A percentile compares a stretch with the other conserved stretches of the same genome.
Evolutionary conservation across 2,888 invertebrate genomes (phyloP).

Genomic region (Hypomecis atomaria): DNA sequence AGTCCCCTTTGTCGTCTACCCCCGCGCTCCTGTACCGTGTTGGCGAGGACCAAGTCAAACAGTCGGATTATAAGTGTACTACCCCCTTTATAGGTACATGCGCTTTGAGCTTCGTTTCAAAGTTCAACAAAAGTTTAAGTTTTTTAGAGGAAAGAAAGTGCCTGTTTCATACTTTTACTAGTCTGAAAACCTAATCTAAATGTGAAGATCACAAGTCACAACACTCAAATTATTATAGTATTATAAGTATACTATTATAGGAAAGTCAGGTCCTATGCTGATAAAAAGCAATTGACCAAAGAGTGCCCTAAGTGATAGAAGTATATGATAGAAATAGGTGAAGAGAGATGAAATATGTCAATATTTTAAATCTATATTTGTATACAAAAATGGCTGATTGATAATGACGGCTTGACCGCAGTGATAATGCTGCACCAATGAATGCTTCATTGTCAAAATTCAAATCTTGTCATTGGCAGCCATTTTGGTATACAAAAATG

Average conservation of each 20-base stretch:
- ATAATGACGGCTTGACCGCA: neutral
- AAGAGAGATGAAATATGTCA: slow-evolving; percentile 15
- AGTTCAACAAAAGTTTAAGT: too few species aligned
- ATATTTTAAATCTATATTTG: neutral
- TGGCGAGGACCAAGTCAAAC: too few species aligned
- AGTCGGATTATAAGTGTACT: too few species aligned
- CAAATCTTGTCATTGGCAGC: neutral
- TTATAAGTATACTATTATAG: slow-evolving; percentile 11
- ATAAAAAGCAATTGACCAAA: slow-evolving; percentile 16
- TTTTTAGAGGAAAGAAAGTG: neutral
- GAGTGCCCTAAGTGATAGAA: slow-evolving; percentile 21
- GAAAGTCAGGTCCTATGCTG: slow-evolving; percentile 19
- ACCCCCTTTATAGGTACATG: too few species aligned
- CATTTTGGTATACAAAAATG: slow-evolving; percentile 7
- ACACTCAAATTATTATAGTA: slow-evolving; percentile 45
- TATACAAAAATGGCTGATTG: slow-evolving; percentile 5
- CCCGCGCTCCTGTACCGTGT: too few species aligned
- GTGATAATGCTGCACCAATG: too few species aligned
- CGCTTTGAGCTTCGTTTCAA: too few species aligned
- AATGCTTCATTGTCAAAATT: too few species aligned
- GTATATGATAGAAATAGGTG: slow-evolving; percentile 16
- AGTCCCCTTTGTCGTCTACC: too few species aligned
- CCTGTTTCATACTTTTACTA: slow-evolving; percentile 48
- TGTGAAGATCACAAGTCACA: slow-evolving; percentile 56
- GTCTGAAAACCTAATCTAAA: slow-evolving; percentile 51